Conservation (phyloP, 1,140 invertebrate genomes). For the Orchestia grillus region DNA sequence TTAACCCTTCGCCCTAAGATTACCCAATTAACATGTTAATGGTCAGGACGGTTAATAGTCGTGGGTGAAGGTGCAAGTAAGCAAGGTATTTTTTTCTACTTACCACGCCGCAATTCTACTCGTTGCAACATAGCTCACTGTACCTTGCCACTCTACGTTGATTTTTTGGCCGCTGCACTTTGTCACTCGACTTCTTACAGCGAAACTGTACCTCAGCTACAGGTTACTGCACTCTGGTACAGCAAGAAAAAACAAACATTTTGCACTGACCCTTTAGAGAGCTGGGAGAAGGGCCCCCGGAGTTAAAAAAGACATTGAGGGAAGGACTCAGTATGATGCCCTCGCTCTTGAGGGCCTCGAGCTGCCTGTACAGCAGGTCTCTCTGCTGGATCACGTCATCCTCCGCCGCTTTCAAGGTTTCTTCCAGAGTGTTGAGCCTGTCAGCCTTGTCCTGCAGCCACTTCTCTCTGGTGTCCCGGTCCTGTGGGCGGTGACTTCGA, state of each 20-base stretch:
- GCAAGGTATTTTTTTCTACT: too few species aligned
- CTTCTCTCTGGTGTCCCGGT: slow-evolving; percentile 74
- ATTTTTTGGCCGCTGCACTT: too few species aligned
- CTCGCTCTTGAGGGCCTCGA: slow-evolving; percentile 83
- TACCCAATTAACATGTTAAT: too few species aligned
- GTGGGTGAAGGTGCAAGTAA: too few species aligned
- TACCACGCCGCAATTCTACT: too few species aligned
- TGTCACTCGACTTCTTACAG: too few species aligned
- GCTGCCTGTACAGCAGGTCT: slow-evolving; percentile 86
- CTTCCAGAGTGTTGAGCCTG: slow-evolving; percentile 76
- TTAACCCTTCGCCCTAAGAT: too few species aligned
- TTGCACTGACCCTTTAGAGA: not conserved
- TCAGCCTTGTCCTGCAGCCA: slow-evolving; percentile 78
- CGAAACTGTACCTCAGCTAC: too few species aligned
- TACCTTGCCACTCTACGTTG: too few species aligned
- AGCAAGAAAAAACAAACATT: not conserved
- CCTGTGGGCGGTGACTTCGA: slow-evolving; percentile 60
- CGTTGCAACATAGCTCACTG: too few species aligned
- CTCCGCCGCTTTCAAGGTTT: slow-evolving; percentile 81
- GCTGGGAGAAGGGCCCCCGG: slow-evolving; percentile 17
- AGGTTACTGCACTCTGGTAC: too few species aligned
- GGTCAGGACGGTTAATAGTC: too few species aligned
- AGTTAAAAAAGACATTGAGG: slow-evolving; percentile 68
- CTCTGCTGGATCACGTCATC: slow-evolving; percentile 87
- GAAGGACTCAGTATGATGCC: slow-evolving; percentile 76